Conservation (phyloP, 2,797 vertebrate species). For the Ptychobarbus kaznakovi region DNA sequence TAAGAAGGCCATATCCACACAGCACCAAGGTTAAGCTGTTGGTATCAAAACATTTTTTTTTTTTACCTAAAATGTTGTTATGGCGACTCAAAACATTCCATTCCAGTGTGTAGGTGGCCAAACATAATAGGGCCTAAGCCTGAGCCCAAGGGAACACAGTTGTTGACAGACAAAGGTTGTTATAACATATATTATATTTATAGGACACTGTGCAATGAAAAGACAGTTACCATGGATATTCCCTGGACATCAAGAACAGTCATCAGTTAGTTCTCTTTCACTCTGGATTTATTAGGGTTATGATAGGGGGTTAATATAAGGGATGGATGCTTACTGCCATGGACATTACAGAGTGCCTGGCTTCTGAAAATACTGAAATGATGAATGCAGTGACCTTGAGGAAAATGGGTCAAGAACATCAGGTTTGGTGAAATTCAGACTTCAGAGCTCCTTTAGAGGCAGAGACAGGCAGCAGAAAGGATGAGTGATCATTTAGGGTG, state of each 20-base stretch:
- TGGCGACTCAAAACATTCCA: neutral
- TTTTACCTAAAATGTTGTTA: neutral
- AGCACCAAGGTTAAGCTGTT: neutral
- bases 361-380: slow-evolving; percentile 8
- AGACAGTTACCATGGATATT: neutral
- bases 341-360: no score
- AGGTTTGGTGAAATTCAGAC: neutral
- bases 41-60: neutral
- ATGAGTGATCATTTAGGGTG: no score
- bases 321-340: neutral
- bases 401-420: slow-evolving; percentile 4
- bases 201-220: neutral
- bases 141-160: neutral
- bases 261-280: neutral
- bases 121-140: neutral
- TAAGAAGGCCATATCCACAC: neutral
- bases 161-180: neutral
- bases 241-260: neutral
- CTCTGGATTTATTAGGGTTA: neutral
- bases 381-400: slow-evolving; percentile 16
- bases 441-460: neutral
- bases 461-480: neutral
- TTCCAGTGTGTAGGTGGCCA: neutral
- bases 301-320: neutral
- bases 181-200: neutral